Evolutionary conservation across 2,797 vertebrate genomes (phyloP).

Genomic region (Danio tinwini): DNA sequence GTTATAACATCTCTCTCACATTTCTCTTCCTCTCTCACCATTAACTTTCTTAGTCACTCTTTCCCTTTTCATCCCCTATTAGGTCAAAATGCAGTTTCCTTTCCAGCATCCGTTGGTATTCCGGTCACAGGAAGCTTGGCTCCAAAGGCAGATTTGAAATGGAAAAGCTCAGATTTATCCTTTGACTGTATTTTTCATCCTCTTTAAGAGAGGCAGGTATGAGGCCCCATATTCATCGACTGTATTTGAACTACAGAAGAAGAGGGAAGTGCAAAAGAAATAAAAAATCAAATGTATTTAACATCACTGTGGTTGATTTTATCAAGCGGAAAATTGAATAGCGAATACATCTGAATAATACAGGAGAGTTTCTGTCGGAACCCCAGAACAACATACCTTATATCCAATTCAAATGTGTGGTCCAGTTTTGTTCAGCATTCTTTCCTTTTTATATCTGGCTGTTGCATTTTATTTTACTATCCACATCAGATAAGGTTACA

Average conservation of each 20-base stretch:
- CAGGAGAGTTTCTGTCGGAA: slow-evolving; percentile 14
- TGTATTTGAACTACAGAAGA: slow-evolving; percentile 20
- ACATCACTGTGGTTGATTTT: slow-evolving; percentile 37
- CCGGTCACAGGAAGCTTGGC: slow-evolving; percentile 5
- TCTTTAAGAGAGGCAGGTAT: not conserved
- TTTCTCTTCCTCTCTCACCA: not conserved
- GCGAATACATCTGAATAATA: slow-evolving; percentile 32
- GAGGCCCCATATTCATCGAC: slow-evolving; percentile 18
- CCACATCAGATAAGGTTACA: not conserved
- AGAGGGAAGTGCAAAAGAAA: not conserved
- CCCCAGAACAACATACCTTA: not conserved
- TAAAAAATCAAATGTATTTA: slow-evolving; percentile 29
- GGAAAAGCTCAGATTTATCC: slow-evolving; percentile 31
- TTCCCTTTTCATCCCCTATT: not conserved
- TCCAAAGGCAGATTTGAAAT: slow-evolving; percentile 31
- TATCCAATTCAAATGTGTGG: slow-evolving; percentile 13
- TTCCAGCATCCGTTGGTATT: slow-evolving; percentile 45
- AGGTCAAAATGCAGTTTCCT: slow-evolving; percentile 4
- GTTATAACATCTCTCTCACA: not conserved
- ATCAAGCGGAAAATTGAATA: slow-evolving; percentile 44
- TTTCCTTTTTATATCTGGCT: not conserved
- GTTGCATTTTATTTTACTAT: not conserved
- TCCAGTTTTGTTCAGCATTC: not conserved
- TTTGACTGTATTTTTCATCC: slow-evolving; percentile 7
- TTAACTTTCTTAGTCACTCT: not conserved